Base-by-base conservation (phyloP, 2,113 vertebrate species). In the Piprites chloris region DNA sequence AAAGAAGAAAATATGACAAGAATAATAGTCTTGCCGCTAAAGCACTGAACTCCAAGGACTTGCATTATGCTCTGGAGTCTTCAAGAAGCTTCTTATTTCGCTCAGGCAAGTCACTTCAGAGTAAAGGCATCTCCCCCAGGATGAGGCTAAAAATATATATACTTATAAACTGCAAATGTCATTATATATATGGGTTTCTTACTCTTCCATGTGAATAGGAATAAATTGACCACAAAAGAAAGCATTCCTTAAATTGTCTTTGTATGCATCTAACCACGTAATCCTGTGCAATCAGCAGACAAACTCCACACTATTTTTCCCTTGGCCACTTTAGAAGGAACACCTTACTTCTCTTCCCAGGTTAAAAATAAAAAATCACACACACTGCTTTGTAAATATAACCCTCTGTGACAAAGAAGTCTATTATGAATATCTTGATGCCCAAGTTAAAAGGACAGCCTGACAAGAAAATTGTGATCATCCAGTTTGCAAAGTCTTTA, bases 391-490 rank as follows among this genome's bases (percentile, higher is more conserved):
- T 89, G 73, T 73, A 95, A 87, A 85, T 72, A 73, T 50, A 93
- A 52, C n/a, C 21, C 20, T 73, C 52, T 80, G 6, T 68, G 87
- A 94, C 74, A 90, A 87, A 92, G 46, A 76, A 66, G 32, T 28
- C 39, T 77, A 33, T 49, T 62, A 61, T 4, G 4, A 69, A 20
- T 85, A 77, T 47, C 76, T 93, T 89, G 81, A 92, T 73, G 41
- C 17, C 22, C 84, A 85, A 87, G 74, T 47, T 79, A 87, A 89
- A 78, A 79, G 62, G 35, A 94, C 56, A 94, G 56, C 46, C 82
- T 95, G 91, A 58, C 85, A 95, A 90, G 52, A 91, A 93, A 89
- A 94, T 74, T 67, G 16, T 56, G 53, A 87, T 63, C 72, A 89
- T 85, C 49, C 78, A 33, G 15, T 85, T 58, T 61, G 37, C 39